Conservation (phyloP, 2,797 vertebrate genomes). For the Sylvilagus floridanus region DNA sequence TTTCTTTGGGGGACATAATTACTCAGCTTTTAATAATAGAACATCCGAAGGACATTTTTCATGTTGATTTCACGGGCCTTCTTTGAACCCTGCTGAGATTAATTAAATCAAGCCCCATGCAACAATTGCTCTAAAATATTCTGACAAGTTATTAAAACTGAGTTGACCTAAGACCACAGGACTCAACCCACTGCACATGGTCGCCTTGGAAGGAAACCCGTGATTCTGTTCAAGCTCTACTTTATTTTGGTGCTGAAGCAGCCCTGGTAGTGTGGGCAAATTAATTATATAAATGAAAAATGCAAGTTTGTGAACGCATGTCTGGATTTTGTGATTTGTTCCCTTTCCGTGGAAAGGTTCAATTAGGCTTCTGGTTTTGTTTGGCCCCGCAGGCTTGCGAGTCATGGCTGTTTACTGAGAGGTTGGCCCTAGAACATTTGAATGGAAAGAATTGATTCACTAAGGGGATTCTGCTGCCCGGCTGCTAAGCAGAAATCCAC, state of each 20-base stretch:
- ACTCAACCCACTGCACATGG: not conserved
- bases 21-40: slow-evolving; percentile 68
- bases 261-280: not conserved
- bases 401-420: slow-evolving; percentile 4
- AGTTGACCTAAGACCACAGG: not conserved
- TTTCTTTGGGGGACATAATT: slow-evolving; percentile 35
- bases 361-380: not conserved
- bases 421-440: not conserved
- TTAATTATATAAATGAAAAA: slow-evolving; percentile 44
- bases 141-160: slow-evolving; percentile 63
- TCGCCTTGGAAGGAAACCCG: not conserved
- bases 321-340: not conserved
- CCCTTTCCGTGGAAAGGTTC: slow-evolving; percentile 38
- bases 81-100: slow-evolving; percentile 75
- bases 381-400: not conserved
- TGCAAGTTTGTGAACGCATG: not conserved
- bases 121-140: slow-evolving; percentile 62
- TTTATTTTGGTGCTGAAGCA: slow-evolving; percentile 21
- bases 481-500: slow-evolving; percentile 53
- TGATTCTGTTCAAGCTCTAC: not conserved
- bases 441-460: slow-evolving; percentile 67
- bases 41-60: slow-evolving; percentile 64
- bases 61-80: slow-evolving; percentile 32
- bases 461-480: slow-evolving; percentile 69
- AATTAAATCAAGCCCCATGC: slow-evolving; percentile 76